Percentiles rank a stretch among this genome's conserved stretches.
These are phyloP conservation scores for Hippasteria phrygiana DNA, from an alignment of 53 echinoderm and acorn worm species.

Conservation along the genomic window DNA sequence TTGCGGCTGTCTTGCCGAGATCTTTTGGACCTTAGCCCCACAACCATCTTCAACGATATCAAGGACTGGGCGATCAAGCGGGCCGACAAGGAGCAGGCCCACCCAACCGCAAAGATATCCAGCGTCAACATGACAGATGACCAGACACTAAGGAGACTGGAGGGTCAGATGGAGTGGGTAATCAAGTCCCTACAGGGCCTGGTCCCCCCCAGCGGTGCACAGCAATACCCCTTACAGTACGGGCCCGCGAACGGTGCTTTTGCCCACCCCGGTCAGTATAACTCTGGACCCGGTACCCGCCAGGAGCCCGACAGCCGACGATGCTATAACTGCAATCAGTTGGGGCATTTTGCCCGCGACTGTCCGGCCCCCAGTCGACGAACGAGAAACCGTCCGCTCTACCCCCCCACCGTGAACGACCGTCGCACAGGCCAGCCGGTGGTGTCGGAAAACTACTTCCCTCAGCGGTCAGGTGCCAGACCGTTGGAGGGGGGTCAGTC, in stretches of 20 bases:
- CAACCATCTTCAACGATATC: not conserved
- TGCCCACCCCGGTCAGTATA: no score
- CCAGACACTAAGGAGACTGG: not conserved
- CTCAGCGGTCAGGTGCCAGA: slow-evolving; percentile 3
- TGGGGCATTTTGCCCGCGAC: slow-evolving; percentile 6
- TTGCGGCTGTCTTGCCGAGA: not conserved
- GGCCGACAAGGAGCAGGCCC: not conserved
- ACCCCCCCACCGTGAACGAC: not conserved
- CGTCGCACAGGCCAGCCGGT: not conserved
- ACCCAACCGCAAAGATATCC: not conserved
- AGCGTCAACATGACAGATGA: not conserved
- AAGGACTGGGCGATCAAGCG: slow-evolving; percentile 3
- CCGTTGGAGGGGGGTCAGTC: not conserved
- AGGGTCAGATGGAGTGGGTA: not conserved
- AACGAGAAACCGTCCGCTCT: not conserved
- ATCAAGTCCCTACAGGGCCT: not conserved
- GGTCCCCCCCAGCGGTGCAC: no score
- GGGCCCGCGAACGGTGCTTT: no score
- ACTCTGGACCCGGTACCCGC: no score
- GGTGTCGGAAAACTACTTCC: not conserved
- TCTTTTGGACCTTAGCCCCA: slow-evolving; percentile 7
- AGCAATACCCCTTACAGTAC: no score
- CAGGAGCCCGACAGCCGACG: no score
- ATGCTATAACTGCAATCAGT: not conserved
- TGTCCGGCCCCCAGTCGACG: not conserved